Base-by-base conservation (phyloP, 2,888 invertebrate species). In the Xanthorhoe designata region DNA sequence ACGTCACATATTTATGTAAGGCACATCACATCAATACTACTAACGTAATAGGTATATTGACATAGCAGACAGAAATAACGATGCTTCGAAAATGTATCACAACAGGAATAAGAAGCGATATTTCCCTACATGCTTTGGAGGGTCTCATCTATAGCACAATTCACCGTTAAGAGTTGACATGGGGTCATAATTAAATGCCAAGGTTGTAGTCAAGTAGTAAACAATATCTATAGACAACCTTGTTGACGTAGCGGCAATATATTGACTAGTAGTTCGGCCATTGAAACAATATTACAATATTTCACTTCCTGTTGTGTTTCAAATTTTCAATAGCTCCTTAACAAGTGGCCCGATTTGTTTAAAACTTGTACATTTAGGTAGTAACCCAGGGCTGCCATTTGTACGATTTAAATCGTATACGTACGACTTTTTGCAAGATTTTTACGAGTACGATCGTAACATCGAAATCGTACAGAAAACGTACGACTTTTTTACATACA, bases 1-100 rank as follows among this genome's bases (percentile, higher is more conserved):
- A 66, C 65, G 61, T 58, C 70, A 74, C 75, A 76, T 80, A 79
- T 81, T 81, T 83, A 83, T 82, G 78, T 77, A n/a, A 54, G 58
- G 38, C 38, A 13, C 38, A 13, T 6, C 32, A 42, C 59, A 38
- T 24, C 29, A 60, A n/a, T 19, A 51, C 24, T 54, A 45, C 58
- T 17, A 52, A 49, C 38, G 51, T 67, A 59, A 38, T 58, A 62
- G 45, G 42, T 57, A 17, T 7, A 8, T 38, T 32, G 32, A 54
- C 19, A 13, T 42, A 42, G 13, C 13, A 42, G 38, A 42, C 38
- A 42, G 38, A 42, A 13, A 42, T 42, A 42, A 42, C 38, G 32
- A 32, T 3, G 38, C 35, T 9, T 9, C 8, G 35, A 9, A 35
- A 1, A 13, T 42, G 38, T 13, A 42, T 42, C 38, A n/a, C n/a